phyloP scores from a whole-genome alignment of 2,113 vertebrate genomes.

The Odobenus rosmarus region DNA sequence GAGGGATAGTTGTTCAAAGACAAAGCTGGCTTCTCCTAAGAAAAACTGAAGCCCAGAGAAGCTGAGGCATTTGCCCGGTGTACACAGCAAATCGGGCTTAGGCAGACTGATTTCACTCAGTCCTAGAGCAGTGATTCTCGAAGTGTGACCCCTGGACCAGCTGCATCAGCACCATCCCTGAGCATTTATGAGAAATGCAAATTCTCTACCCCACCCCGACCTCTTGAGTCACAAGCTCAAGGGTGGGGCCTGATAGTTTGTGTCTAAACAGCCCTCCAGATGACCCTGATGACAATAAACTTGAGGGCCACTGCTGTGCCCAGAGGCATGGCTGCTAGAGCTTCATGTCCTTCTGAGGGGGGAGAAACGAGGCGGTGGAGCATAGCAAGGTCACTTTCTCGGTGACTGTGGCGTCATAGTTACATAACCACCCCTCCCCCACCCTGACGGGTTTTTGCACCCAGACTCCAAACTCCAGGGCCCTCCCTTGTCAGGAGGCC shows the following conservation, averaged over 20 bases:
- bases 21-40: neutral
- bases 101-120: neutral
- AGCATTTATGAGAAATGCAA: neutral
- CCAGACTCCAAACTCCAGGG: neutral
- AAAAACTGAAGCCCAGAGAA: neutral
- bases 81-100: neutral
- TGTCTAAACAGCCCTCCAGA: neutral
- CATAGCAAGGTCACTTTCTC: neutral
- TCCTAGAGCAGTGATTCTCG: neutral
- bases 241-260: neutral
- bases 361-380: neutral
- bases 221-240: neutral
- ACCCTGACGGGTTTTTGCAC: neutral
- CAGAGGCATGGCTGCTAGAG: neutral
- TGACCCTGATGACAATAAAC: neutral
- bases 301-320: neutral
- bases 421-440: slow-evolving; percentile 17
- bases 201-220: neutral
- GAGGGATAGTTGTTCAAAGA: neutral
- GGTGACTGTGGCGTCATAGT: neutral
- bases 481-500: slow-evolving; percentile 42
- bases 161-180: neutral
- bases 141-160: neutral
- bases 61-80: neutral
- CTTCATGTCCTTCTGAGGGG: neutral